Evolutionary conservation across 2,113 vertebrate genomes (phyloP).

Genomic region (Varanus salvator): DNA sequence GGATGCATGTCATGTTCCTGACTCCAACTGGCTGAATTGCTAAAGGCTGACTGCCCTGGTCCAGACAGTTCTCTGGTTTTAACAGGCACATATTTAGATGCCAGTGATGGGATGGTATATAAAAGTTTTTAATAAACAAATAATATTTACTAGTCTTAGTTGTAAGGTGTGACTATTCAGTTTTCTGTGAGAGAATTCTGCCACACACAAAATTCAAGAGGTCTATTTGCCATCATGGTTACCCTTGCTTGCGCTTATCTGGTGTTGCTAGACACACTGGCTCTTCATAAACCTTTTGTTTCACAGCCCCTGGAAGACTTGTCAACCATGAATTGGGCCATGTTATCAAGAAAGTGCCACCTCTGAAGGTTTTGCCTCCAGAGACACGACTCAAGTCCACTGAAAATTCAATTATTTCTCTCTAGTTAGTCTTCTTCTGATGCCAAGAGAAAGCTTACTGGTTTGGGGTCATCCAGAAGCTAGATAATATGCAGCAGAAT

Average conservation of each 20-base stretch:
- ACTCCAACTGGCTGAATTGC: neutral
- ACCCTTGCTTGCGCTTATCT: neutral
- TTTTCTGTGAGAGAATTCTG: neutral
- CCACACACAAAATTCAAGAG: neutral
- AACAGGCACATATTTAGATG: neutral
- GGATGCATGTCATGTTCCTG: neutral
- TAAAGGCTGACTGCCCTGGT: neutral
- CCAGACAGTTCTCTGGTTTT: neutral
- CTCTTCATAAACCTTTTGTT: neutral
- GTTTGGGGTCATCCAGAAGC: neutral
- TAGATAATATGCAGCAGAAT: neutral
- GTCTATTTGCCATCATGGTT: neutral
- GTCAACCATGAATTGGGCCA: neutral
- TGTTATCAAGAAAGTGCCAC: neutral
- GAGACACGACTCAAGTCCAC: neutral
- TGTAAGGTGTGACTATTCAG: neutral
- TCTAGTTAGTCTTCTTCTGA: neutral
- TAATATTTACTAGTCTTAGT: too few species aligned
- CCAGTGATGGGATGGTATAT: too few species aligned
- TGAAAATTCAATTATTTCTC: neutral
- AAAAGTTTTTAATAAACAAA: too few species aligned
- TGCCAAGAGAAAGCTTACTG: neutral
- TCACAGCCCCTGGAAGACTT: neutral
- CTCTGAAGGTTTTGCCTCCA: neutral
- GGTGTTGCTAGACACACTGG: neutral